Conservation (phyloP, 2,797 vertebrate genomes). For the Thripadectes ignobilis region DNA sequence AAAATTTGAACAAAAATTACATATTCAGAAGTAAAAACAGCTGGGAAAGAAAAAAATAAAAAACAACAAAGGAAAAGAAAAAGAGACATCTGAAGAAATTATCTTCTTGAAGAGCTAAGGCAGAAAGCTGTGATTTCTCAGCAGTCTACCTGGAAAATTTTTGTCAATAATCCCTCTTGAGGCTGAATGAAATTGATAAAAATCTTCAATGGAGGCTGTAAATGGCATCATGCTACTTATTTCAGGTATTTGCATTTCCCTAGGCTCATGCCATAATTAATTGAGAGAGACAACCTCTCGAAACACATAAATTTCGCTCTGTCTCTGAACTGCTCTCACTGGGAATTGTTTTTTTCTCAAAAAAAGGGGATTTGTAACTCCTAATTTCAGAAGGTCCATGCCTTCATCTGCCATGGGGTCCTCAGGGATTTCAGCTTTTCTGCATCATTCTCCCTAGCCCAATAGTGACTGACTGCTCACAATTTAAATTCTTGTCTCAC, state of each 20-base stretch:
- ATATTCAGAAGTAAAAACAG: neutral
- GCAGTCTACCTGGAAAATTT: neutral
- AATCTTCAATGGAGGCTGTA: neutral
- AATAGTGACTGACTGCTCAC: neutral
- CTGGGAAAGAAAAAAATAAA: neutral
- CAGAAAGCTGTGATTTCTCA: constrained; percentile 30
- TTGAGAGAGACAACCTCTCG: constrained; percentile 32
- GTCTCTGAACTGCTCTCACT: neutral
- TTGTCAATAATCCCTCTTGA: neutral
- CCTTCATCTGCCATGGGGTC: neutral
- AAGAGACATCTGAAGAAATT: neutral
- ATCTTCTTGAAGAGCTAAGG: neutral
- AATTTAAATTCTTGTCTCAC: neutral
- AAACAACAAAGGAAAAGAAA: neutral
- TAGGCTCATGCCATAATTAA: constrained; percentile 32
- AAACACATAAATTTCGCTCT: constrained; percentile 17
- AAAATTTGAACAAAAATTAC: neutral
- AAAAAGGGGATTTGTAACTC: neutral
- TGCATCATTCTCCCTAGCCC: neutral
- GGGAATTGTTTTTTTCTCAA: neutral
- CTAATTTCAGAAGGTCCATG: neutral
- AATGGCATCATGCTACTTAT: constrained; percentile 14
- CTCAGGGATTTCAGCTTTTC: neutral
- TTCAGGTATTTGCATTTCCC: constrained; percentile 35
- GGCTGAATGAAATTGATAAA: neutral